Conservation (phyloP, 2,888 invertebrate species). For the Ecdyonurus torrentis region DNA sequence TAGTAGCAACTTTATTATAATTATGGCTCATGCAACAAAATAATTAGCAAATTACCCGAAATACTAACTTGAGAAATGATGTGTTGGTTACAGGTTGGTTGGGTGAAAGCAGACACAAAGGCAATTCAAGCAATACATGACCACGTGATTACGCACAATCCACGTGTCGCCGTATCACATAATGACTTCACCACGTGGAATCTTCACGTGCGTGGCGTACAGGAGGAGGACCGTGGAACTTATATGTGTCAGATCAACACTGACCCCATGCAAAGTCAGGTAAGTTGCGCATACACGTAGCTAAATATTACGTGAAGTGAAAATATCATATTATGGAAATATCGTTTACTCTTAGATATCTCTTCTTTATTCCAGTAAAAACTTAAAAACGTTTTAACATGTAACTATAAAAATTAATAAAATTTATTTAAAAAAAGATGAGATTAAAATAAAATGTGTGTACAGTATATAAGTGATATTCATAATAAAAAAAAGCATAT, state of each 20-base stretch:
- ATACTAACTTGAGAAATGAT: too few species aligned
- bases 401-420: too few species aligned
- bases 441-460: too few species aligned
- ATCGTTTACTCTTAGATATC: too few species aligned
- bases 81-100: conserved; percentile 52
- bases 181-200: conserved; percentile 79
- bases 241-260: conserved; percentile 12
- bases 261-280: conserved; percentile 9
- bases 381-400: too few species aligned
- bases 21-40: too few species aligned
- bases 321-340: background rate
- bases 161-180: conserved; percentile 68
- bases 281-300: background rate
- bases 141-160: conserved; percentile 83
- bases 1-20: too few species aligned
- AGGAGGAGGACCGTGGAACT: conserved; percentile 67
- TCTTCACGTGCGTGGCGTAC: conserved; percentile 69
- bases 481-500: too few species aligned
- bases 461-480: too few species aligned
- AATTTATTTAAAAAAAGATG: too few species aligned
- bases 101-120: conserved; percentile 86
- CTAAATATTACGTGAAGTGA: background rate
- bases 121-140: conserved; percentile 86
- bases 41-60: too few species aligned
- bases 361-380: too few species aligned